These are phyloP conservation scores for Ellobium chinense DNA, from an alignment of 2,888 invertebrate genomes.

Conservation along the genomic window DNA sequence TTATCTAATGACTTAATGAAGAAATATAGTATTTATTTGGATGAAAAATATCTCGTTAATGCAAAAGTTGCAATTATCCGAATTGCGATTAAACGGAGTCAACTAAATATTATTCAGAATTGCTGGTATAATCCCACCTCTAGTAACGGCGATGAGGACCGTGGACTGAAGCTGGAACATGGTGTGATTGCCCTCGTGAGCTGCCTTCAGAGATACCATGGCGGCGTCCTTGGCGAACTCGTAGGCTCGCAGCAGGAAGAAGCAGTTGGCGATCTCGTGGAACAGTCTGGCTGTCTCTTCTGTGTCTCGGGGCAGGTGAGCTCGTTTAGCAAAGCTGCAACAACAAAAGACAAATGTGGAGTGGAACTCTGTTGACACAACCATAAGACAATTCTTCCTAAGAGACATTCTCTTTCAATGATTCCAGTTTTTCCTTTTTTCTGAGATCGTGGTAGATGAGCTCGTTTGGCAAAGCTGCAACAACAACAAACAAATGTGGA, in stretches of 20 bases:
- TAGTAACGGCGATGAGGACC: conserved; percentile 73
- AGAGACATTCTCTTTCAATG: not conserved
- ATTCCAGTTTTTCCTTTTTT: no score
- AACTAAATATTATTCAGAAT: no score
- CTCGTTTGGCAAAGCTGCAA: conserved; percentile 16
- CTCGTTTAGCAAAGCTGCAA: conserved; percentile 15
- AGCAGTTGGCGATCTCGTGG: conserved; percentile 80
- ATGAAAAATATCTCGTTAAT: no score
- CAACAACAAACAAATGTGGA: not conserved
- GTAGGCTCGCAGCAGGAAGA: conserved; percentile 72
- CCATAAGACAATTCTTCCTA: not conserved
- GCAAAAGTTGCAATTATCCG: no score
- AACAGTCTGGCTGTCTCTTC: conserved; percentile 21
- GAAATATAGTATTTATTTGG: no score
- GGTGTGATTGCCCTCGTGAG: conserved; percentile 63
- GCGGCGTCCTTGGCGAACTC: conserved; percentile 68
- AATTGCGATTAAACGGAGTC: no score
- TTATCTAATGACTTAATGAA: no score
- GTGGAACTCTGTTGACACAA: no score
- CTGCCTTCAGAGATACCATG: conserved; percentile 67
- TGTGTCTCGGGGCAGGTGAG: conserved; percentile 13
- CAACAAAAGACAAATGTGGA: not conserved
- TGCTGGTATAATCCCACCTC: no score
- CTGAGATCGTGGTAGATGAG: conserved; percentile 17
- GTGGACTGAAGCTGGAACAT: conserved; percentile 74